phyloP scores from a whole-genome alignment of 2,797 vertebrate species.

The Acanthornis magna region DNA sequence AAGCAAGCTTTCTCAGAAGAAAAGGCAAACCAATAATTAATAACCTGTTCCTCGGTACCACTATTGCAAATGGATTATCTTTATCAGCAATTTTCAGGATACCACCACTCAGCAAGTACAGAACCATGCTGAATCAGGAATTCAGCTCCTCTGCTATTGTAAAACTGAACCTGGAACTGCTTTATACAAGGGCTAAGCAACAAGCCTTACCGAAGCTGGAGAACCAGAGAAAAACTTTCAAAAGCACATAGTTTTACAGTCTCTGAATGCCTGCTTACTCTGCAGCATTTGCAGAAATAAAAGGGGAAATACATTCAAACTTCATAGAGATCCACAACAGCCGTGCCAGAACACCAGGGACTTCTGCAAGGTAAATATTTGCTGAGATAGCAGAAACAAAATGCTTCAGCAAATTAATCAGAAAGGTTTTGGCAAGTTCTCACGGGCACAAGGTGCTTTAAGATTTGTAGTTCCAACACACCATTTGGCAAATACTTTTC shows the following conservation, averaged over 20 bases:
- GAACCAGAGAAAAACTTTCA: neutral
- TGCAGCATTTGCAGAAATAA: neutral
- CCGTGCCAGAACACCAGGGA: neutral
- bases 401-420: neutral
- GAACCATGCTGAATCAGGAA: neutral
- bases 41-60: neutral
- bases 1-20: neutral
- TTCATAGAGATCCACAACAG: neutral
- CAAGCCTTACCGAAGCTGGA: neutral
- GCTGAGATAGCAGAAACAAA: neutral
- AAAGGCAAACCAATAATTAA: neutral
- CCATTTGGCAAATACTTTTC: neutral
- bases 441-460: neutral
- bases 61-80: neutral
- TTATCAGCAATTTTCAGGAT: neutral
- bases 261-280: neutral
- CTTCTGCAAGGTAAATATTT: neutral
- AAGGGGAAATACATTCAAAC: neutral
- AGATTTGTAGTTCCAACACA: neutral
- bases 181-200: neutral
- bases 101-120: neutral
- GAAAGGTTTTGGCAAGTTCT: constrained; percentile 11
- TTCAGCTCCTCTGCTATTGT: neutral
- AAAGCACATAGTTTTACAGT: neutral
- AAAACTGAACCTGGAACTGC: neutral